Conservation (phyloP, 2,113 vertebrate genomes). For the pig (Sus scrofa) region T2T-Sscrofa CM000814.6:61680001-61680500, state of each 20-base stretch:
- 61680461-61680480: not conserved
- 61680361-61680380: not conserved
- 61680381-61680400: not conserved
- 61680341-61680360: not conserved
- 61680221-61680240: not conserved
- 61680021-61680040: too few species aligned
- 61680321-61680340: not conserved
- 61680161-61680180: too few species aligned
- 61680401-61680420: not conserved
- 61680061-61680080: too few species aligned
- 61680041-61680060: too few species aligned
- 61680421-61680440: not conserved
- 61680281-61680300: not conserved
- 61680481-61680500: not conserved
- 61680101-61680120: too few species aligned
- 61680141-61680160: too few species aligned
- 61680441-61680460: not conserved
- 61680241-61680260: not conserved
- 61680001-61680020: too few species aligned
- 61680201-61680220: not conserved
- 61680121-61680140: too few species aligned
- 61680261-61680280: not conserved
- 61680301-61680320: not conserved
- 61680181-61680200: not conserved
- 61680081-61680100: too few species aligned